Percentiles rank a stretch among this genome's conserved stretches.
Conservation (phyloP, 2,113 vertebrate genomes). For the Sturnus vulgaris region DNA sequence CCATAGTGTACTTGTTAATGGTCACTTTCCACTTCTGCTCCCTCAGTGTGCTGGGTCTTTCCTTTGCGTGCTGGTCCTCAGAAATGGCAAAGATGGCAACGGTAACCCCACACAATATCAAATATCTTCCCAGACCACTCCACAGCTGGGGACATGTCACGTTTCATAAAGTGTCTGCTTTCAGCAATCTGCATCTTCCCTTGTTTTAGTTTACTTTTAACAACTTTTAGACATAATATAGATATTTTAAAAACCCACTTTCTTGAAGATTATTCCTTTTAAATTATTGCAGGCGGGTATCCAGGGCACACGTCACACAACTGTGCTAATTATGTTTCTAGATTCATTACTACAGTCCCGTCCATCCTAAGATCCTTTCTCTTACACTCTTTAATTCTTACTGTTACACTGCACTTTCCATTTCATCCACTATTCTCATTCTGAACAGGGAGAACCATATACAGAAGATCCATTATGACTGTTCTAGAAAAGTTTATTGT, state of each 20-base stretch:
- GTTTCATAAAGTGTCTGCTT: background rate
- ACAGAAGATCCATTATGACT: fast-evolving
- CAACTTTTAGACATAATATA: background rate
- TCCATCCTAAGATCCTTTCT: background rate
- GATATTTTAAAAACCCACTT: background rate
- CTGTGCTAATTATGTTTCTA: background rate
- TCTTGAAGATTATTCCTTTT: background rate
- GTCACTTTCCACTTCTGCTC: background rate
- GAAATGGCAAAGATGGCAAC: fast-evolving
- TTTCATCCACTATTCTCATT: background rate
- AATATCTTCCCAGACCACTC: background rate
- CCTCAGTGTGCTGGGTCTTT: background rate
- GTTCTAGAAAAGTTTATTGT: background rate
- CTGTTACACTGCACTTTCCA: background rate
- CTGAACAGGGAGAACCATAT: background rate
- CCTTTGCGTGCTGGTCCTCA: fast-evolving
- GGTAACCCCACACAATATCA: fast-evolving
- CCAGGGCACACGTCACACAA: background rate
- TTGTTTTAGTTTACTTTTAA: background rate
- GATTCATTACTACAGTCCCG: background rate
- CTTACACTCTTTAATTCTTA: too few species aligned
- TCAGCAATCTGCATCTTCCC: background rate
- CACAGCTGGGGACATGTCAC: background rate
- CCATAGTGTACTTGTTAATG: background rate
- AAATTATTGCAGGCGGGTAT: background rate